Percentiles rank a stretch among this genome's conserved stretches.
These are phyloP conservation scores for Anguilla megastoma DNA, from an alignment of 2,797 vertebrate genomes.

Conservation along the genomic window DNA sequence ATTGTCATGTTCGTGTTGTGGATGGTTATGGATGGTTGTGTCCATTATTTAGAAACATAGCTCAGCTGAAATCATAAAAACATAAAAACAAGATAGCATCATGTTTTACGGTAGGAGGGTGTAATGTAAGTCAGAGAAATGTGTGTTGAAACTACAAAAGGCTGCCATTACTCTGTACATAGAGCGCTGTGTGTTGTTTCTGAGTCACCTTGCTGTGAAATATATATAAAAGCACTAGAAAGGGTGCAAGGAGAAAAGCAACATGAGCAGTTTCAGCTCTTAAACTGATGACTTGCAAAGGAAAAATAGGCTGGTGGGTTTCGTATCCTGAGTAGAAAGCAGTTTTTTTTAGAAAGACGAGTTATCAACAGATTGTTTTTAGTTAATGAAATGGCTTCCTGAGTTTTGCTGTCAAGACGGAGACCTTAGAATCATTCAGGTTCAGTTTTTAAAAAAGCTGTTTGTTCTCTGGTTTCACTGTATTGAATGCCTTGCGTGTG, in stretches of 20 bases:
- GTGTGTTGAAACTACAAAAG: neutral
- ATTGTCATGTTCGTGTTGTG: neutral
- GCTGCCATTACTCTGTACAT: neutral
- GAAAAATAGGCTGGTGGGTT: neutral
- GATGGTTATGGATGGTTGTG: neutral
- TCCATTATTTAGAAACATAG: neutral
- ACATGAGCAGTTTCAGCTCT: neutral
- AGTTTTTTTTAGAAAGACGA: too few species aligned
- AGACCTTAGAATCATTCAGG: too few species aligned
- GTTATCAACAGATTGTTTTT: too few species aligned
- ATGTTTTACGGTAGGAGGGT: neutral
- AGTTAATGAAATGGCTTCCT: too few species aligned
- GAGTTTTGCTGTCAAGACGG: too few species aligned
- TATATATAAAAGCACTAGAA: neutral
- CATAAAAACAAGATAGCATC: too few species aligned
- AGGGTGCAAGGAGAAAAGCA: neutral
- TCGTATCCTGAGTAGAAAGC: neutral
- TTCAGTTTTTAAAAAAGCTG: too few species aligned
- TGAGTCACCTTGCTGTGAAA: neutral
- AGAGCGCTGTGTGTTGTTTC: too few species aligned
- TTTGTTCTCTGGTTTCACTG: too few species aligned
- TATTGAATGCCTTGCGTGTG: too few species aligned
- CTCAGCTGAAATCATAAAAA: neutral
- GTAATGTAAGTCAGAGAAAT: neutral
- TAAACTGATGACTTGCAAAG: neutral